These are phyloP conservation scores for Heliconius eleuchia DNA, from an alignment of 1,140 invertebrate species.

Conservation along the genomic window DNA sequence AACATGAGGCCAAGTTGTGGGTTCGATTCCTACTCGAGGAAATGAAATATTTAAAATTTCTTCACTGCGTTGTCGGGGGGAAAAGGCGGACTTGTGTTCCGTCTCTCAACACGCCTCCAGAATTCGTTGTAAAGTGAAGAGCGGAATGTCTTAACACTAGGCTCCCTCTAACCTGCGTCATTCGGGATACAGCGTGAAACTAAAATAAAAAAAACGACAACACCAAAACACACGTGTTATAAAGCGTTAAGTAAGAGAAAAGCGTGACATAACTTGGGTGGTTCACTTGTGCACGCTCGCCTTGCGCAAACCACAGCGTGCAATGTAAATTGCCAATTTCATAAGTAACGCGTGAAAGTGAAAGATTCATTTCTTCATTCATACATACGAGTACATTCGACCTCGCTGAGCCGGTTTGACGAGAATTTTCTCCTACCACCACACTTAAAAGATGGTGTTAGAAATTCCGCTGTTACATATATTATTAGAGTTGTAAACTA, in stretches of 20 bases:
- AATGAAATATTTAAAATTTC: too few relatives aligned
- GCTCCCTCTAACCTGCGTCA: too few relatives aligned
- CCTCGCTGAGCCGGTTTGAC: conserved; percentile 31
- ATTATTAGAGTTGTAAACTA: background rate
- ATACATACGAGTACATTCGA: conserved; percentile 36
- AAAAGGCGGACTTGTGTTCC: too few relatives aligned
- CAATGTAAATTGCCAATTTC: conserved; percentile 72
- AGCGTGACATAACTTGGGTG: conserved; percentile 45
- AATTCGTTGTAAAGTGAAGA: too few relatives aligned
- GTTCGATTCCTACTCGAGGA: too few relatives aligned
- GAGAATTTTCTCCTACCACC: conserved; percentile 22
- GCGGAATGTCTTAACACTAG: too few relatives aligned
- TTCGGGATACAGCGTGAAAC: too few relatives aligned
- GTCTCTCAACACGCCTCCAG: too few relatives aligned
- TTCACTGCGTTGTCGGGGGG: too few relatives aligned
- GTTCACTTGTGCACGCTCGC: conserved; percentile 2
- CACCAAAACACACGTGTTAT: conserved; percentile 26
- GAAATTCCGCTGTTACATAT: conserved; percentile 1
- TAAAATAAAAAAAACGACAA: too few relatives aligned
- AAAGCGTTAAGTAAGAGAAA: conserved; percentile 40
- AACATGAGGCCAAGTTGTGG: background rate
- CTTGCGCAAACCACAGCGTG: conserved; percentile 61
- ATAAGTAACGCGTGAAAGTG: conserved; percentile 74
- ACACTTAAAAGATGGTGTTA: background rate
- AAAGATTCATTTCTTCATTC: conserved; percentile 63